phyloP scores from a whole-genome alignment of 1,140 invertebrate genomes.

The Gerris buenoi region DNA sequence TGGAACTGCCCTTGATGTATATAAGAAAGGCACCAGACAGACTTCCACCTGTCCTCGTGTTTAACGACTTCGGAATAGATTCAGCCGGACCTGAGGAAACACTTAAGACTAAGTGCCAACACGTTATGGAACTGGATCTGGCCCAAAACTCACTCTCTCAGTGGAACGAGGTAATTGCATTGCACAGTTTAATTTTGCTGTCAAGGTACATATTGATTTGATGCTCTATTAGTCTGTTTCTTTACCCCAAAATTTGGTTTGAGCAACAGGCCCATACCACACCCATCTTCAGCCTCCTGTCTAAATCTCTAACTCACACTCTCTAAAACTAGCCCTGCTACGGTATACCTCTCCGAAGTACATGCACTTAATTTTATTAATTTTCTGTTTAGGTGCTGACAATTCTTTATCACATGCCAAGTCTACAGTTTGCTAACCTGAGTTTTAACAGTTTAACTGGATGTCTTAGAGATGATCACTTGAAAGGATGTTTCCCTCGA shows the following conservation, averaged over 20 bases:
- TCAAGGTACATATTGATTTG: no score
- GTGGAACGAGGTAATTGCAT: constrained; percentile 61
- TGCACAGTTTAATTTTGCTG: no score
- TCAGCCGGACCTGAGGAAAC: constrained; percentile 62
- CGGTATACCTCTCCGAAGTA: no score
- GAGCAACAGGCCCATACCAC: no score
- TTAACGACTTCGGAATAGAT: constrained; percentile 79
- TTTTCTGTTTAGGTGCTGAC: constrained; percentile 51
- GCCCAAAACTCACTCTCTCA: constrained; percentile 74
- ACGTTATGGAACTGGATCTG: constrained; percentile 75
- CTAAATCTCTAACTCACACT: no score
- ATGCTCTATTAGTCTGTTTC: no score
- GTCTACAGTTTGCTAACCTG: constrained; percentile 75
- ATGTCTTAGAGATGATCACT: constrained; percentile 18
- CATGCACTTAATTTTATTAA: not conserved
- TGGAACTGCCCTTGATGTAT: constrained; percentile 50
- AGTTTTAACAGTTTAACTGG: constrained; percentile 70
- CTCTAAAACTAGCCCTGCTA: no score
- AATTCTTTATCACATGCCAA: constrained; percentile 70
- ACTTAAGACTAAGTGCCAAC: constrained; percentile 61
- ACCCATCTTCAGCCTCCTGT: no score
- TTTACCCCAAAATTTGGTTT: no score
- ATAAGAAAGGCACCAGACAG: constrained; percentile 59
- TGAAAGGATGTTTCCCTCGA: constrained; percentile 17
- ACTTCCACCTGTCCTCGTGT: constrained; percentile 66